Base-by-base conservation (phyloP, 2,888 invertebrate genomes). In the Chorisops tibialis region DNA sequence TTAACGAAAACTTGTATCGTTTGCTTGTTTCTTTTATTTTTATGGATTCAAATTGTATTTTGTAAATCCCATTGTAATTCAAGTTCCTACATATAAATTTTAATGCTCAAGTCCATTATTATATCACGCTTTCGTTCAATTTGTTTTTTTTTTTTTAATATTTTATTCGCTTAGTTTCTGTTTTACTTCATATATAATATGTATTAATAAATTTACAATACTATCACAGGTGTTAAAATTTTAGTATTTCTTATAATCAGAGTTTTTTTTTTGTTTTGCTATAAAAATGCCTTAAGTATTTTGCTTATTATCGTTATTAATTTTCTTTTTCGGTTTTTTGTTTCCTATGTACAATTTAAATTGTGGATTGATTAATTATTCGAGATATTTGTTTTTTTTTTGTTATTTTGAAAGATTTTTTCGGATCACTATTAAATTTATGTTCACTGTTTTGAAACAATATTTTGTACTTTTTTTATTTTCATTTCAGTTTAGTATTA, bases 401-500 rank as follows among this genome's bases (percentile, higher is more conserved):
- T 76, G 75, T 76, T 81, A 80, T 81, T 80, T 80, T 81, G 82
- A 82, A 84, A 83, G 86, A 88, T 87, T 87, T n/a, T n/a, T n/a
- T 87, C 88, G 88, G 88, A 88, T 56, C 56, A 56, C 56, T 56
- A 65, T 61, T 64, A 67, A 64, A 54, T 64, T 61, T 66, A 65
- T 63, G 63, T 64, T 65, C 64, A 67, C 63, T 64, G 61, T 50
- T 65, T 66, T 62, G 56, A 56, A 56, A 56, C 39, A 37, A 54
- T 65, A 61, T 50, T 60, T 62, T 65, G 64, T 67, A 65, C 65
- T 67, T 58, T 67, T 67, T 60, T 67, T 67, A 62, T 65, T 66
- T 65, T 66, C 59, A 64, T 63, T 66, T 65, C 66, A 63, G 66
- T 66, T 63, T 66, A 64, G 48, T 65, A 66, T n/a, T n/a, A n/a